phyloP scores from a whole-genome alignment of 1,140 invertebrate genomes.

The Medauroidea extradentata region DNA sequence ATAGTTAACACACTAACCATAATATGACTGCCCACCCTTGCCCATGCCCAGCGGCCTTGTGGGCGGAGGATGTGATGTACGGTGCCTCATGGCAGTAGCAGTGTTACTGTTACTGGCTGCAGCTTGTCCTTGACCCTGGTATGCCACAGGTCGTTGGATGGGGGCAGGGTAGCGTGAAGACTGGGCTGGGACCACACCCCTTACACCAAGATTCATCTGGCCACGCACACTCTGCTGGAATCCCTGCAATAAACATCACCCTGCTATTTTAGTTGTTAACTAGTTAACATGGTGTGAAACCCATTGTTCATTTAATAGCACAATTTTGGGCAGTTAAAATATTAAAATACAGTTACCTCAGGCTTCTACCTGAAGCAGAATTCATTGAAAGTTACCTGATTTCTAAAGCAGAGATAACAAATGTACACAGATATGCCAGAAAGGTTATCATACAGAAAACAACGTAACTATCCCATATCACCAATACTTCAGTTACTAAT shows the following conservation, averaged over 20 bases:
- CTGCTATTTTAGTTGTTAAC: no score
- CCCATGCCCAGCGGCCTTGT: slow-evolving; percentile 1
- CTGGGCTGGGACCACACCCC: slow-evolving; percentile 42
- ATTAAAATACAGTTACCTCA: no score
- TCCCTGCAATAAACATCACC: slow-evolving; percentile 31
- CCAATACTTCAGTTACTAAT: no score
- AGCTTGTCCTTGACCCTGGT: slow-evolving; percentile 1
- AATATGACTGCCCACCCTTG: slow-evolving; percentile 8
- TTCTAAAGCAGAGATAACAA: no score
- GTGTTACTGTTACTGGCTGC: neutral
- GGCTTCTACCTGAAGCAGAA: no score
- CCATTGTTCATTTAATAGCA: no score
- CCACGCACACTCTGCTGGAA: slow-evolving; percentile 46
- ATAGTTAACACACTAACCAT: slow-evolving; percentile 5
- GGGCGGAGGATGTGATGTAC: neutral
- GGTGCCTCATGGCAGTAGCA: slow-evolving; percentile 1
- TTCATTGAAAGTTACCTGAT: no score
- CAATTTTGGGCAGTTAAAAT: no score
- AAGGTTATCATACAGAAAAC: no score
- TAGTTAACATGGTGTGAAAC: no score
- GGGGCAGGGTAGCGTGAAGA: slow-evolving; percentile 47
- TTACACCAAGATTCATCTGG: slow-evolving; percentile 32
- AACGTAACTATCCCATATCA: no score
- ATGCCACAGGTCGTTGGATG: slow-evolving; percentile 43
- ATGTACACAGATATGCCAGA: no score